phyloP scores from a whole-genome alignment of 2,113 vertebrate genomes.

The Syrrhaptes paradoxus region DNA sequence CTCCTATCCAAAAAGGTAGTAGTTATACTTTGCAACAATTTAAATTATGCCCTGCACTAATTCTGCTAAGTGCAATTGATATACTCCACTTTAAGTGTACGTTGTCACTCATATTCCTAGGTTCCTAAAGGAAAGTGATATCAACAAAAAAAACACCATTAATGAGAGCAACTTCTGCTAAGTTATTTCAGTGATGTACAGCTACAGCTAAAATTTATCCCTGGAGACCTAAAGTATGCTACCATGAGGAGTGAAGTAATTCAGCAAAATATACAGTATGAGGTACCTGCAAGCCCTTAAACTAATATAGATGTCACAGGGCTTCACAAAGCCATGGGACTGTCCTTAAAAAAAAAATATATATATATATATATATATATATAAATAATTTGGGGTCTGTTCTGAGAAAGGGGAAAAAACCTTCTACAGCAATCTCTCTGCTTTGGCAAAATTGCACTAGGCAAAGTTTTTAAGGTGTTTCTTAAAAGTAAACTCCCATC shows the following conservation, averaged over 20 bases:
- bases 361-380: too few species aligned
- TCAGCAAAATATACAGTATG: not conserved
- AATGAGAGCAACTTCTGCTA: not conserved
- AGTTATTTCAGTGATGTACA: not conserved
- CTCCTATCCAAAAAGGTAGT: not conserved
- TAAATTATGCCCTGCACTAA: not conserved
- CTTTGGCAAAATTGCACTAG: not conserved
- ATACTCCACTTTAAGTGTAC: not conserved
- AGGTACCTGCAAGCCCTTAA: not conserved
- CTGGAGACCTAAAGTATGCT: not conserved
- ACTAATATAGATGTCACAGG: not conserved
- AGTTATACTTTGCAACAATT: not conserved
- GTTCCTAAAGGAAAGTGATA: not conserved
- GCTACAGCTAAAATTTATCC: not conserved
- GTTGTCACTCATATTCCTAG: not conserved
- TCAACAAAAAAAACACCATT: not conserved
- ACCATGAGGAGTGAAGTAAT: not conserved
- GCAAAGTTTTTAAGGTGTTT: not conserved
- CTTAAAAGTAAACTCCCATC: not conserved
- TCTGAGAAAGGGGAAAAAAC: not conserved
- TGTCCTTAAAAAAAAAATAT: not conserved
- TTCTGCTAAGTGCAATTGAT: not conserved
- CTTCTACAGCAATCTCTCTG: not conserved
- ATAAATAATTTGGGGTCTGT: not conserved
- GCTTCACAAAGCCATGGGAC: not conserved